Evolutionary conservation across 1,140 invertebrate species (phyloP), one percentile per base, ranked within the genome.

Genomic region (Acromyrmex heyeri): DNA sequence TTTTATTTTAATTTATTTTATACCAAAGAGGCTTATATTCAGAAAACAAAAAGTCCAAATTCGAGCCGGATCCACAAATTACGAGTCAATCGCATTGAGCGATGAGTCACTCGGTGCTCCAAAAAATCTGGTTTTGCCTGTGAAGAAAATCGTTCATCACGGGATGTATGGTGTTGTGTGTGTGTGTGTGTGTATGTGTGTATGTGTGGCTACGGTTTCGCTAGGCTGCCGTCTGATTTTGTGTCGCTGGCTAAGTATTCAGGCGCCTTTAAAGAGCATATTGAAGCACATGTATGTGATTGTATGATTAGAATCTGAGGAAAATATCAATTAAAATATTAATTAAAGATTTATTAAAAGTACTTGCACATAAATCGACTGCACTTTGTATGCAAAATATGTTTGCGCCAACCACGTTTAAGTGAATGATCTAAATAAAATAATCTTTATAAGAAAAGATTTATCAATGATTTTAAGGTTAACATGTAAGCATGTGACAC

Each of bases 1-100:
- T 81, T 72, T 27, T 2, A 62, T 48, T 14, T 83, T 67, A 55
- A n/a, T 34, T 67, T 69, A 67, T 7, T 21, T 55, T 48, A 67
- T 44, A 7, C 0, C 18, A 69, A 50, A 30, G 21, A 4, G 8
- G 38, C 2, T 44, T 10, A 44, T 44, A 44, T 7, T 0, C 10
- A 44, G 38, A 44, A 44, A 44, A 44, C 10, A 10, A 7, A 24
- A 38, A 44, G 10, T 44, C 8, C 8, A 44, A 44, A 44, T 44
- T 44, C 8, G 38, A 34, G 30, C 30, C 30, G 3, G 30, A 30
- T 30, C 30, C 30, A 34, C 30, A 34, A 2, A 34, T 34, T 0
- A 34, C 0, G 30, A 34, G 30, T 34, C 5, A 34, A 34, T 34
- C 30, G 30, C 30, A 34, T 6, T 34, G 30, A 34, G 0, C 5